These are phyloP conservation scores for Drosophila takahashii DNA, from an alignment of 1,140 invertebrate species.

Conservation along the genomic window DNA sequence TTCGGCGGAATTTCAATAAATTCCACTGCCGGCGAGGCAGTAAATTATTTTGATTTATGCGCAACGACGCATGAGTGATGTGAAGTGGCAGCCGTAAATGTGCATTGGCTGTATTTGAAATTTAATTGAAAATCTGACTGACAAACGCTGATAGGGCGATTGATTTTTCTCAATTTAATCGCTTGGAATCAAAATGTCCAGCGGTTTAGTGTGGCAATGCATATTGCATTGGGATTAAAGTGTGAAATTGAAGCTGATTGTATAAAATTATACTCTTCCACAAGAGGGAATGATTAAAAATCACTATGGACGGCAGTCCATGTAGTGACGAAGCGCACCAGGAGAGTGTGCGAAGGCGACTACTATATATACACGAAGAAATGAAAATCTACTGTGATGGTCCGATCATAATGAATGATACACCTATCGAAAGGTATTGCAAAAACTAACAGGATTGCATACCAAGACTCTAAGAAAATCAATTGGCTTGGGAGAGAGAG, in stretches of 20 bases:
- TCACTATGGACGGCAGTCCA: too few relatives aligned
- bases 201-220: background rate
- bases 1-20: slow-evolving; percentile 48
- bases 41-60: slow-evolving; percentile 80
- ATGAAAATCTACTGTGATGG: too few relatives aligned
- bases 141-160: slow-evolving; percentile 11
- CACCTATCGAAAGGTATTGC: too few relatives aligned
- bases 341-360: too few relatives aligned
- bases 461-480: too few relatives aligned
- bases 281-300: too few relatives aligned
- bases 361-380: too few relatives aligned
- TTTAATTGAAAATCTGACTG: slow-evolving; percentile 37
- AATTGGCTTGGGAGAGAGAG: too few relatives aligned
- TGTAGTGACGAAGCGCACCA: too few relatives aligned
- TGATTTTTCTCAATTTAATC: slow-evolving; percentile 1
- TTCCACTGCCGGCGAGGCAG: slow-evolving; percentile 35
- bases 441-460: too few relatives aligned
- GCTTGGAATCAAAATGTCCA: background rate
- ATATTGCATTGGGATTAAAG: background rate
- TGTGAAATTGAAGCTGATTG: background rate
- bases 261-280: background rate
- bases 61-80: slow-evolving; percentile 48
- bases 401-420: too few relatives aligned
- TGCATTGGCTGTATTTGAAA: slow-evolving; percentile 42
- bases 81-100: slow-evolving; percentile 22